Evolutionary conservation across 1,140 invertebrate genomes (phyloP).

Genomic region (Heterodera schachtii): DNA sequence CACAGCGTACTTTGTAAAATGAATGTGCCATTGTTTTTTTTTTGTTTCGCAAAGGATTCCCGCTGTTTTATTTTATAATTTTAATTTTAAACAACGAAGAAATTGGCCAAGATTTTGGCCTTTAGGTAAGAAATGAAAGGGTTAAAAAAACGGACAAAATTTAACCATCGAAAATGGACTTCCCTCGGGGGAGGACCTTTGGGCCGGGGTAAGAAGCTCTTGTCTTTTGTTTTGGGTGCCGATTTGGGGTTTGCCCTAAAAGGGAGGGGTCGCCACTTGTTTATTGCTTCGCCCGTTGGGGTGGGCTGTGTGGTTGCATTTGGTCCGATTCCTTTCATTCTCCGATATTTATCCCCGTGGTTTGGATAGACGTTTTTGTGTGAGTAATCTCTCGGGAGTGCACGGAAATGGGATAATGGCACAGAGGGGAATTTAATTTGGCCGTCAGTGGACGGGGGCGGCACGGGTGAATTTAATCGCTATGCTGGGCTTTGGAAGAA

Average conservation of each 20-base stretch:
- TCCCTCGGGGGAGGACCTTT: no score
- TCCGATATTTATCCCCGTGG: neutral
- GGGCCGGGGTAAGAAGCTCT: no score
- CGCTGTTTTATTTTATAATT: neutral
- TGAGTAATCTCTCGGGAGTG: neutral
- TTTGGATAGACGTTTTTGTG: conserved; percentile 1
- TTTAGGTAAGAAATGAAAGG: no score
- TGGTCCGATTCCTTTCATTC: neutral
- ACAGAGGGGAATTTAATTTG: conserved; percentile 1
- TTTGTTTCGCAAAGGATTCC: neutral
- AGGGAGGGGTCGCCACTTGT: neutral
- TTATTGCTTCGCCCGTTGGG: neutral
- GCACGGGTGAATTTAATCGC: neutral
- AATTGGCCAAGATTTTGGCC: no score
- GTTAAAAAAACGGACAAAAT: no score
- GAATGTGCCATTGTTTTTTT: conserved; percentile 4
- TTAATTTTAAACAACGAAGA: no score
- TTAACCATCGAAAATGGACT: no score
- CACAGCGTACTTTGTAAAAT: neutral
- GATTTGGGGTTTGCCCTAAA: neutral
- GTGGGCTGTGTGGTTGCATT: neutral
- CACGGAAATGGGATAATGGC: neutral
- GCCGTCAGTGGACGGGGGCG: neutral
- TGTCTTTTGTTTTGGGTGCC: neutral
- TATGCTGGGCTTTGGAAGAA: neutral